These are phyloP conservation scores for Oreamnos americanus DNA, from an alignment of 2,113 vertebrate species.

Conservation along the genomic window DNA sequence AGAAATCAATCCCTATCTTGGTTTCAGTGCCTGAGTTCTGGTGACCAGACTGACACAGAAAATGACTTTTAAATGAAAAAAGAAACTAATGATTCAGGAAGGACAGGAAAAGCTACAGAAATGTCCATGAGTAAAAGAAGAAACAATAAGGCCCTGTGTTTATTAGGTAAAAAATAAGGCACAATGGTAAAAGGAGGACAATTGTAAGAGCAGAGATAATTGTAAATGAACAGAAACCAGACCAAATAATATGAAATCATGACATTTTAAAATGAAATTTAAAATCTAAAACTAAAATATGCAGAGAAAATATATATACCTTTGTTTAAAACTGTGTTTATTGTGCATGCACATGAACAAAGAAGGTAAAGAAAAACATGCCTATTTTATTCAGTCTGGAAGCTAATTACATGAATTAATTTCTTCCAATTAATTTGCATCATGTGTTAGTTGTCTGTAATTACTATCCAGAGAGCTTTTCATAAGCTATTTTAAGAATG, in stretches of 20 bases:
- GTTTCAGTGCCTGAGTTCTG: neutral
- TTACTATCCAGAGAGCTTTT: neutral
- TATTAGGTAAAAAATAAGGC: neutral
- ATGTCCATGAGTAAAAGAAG: neutral
- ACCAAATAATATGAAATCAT: neutral
- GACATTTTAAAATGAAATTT: neutral
- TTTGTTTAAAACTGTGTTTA: neutral
- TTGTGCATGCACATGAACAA: neutral
- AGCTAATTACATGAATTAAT: conserved; percentile 13
- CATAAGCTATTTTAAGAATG: neutral
- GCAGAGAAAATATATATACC: neutral
- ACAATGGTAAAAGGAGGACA: neutral
- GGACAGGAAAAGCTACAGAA: neutral
- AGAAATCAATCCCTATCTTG: neutral
- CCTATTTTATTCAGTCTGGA: neutral
- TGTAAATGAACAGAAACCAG: neutral
- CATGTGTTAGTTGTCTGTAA: neutral
- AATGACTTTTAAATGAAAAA: neutral
- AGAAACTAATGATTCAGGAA: neutral
- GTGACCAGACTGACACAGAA: neutral
- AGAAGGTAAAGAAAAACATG: neutral
- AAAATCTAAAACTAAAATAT: neutral
- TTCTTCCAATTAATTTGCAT: neutral
- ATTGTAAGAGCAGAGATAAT: neutral
- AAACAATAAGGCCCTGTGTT: neutral